phyloP scores from a whole-genome alignment of 2,888 invertebrate species.

The Diachrysia chrysitis region DNA sequence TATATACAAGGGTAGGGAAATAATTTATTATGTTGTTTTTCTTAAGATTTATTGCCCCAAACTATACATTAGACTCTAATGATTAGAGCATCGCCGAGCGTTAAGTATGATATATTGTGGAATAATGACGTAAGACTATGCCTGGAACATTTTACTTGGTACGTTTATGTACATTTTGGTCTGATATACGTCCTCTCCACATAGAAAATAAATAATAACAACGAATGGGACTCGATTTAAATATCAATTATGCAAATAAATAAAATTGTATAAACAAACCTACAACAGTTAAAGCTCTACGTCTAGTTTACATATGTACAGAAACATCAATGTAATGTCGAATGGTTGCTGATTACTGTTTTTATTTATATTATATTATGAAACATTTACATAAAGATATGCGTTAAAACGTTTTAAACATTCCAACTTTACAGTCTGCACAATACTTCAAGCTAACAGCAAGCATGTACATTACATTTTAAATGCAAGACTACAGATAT shows the following conservation, averaged over 20 bases:
- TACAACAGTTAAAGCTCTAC: conserved; percentile 87
- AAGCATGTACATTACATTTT: conserved; percentile 75
- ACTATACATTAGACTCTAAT: neutral
- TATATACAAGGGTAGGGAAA: conserved; percentile 21
- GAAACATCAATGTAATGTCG: conserved; percentile 67
- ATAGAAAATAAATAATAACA: conserved; percentile 60
- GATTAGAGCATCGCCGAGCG: conserved; percentile 15
- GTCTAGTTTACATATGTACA: conserved; percentile 87
- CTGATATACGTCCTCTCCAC: conserved; percentile 38
- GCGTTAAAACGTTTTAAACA: conserved; percentile 56
- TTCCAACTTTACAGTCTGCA: conserved; percentile 45
- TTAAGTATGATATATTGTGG: conserved; percentile 46
- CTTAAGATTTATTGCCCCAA: conserved; percentile 11
- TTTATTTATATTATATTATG: conserved; percentile 36
- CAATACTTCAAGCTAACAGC: conserved; percentile 52
- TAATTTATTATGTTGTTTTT: neutral
- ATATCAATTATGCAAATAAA: conserved; percentile 69
- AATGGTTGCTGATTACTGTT: conserved; percentile 53
- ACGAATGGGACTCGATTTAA: conserved; percentile 45
- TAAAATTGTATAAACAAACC: conserved; percentile 70
- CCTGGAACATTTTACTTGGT: conserved; percentile 39
- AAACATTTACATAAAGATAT: conserved; percentile 52
- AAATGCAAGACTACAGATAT: conserved; percentile 75
- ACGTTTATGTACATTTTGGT: conserved; percentile 32
- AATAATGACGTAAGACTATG: conserved; percentile 33